Percentiles rank a stretch among this genome's conserved stretches.
Conservation (phyloP, 2,797 vertebrate species). For the Passerculus sandwichensis region DNA sequence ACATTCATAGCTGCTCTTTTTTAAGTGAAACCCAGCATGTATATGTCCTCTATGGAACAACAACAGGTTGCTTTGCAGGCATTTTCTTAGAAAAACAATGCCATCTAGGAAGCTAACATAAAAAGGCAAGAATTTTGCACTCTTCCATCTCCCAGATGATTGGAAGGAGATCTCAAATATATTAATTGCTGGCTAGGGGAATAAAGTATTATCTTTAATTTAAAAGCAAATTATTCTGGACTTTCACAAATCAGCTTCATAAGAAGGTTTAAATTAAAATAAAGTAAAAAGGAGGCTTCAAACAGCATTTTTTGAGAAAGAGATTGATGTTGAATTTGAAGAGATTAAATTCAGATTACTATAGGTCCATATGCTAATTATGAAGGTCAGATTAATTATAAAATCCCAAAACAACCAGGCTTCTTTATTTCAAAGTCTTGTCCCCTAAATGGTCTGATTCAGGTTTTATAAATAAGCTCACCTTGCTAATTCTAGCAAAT, state of each 20-base stretch:
- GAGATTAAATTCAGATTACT: constrained; percentile 42
- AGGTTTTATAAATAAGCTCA: constrained; percentile 14
- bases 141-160: not conserved
- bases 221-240: constrained; percentile 1
- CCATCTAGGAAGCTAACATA: not conserved
- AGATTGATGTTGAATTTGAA: not conserved
- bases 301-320: not conserved
- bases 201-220: constrained; percentile 38
- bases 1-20: not conserved
- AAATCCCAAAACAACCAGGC: not conserved
- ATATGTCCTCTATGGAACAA: not conserved
- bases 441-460: not conserved
- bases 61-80: not conserved
- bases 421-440: not conserved
- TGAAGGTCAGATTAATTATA: not conserved
- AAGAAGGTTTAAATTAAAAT: constrained; percentile 39
- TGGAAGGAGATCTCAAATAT: not conserved
- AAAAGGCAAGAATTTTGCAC: not conserved
- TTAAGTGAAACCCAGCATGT: not conserved
- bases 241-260: not conserved
- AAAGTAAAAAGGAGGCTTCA: not conserved
- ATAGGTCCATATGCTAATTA: not conserved
- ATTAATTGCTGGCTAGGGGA: not conserved
- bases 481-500: not conserved
- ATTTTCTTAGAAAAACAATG: not conserved